phyloP scores from a whole-genome alignment of 2,797 vertebrate species.

The Lithobates pipiens region DNA sequence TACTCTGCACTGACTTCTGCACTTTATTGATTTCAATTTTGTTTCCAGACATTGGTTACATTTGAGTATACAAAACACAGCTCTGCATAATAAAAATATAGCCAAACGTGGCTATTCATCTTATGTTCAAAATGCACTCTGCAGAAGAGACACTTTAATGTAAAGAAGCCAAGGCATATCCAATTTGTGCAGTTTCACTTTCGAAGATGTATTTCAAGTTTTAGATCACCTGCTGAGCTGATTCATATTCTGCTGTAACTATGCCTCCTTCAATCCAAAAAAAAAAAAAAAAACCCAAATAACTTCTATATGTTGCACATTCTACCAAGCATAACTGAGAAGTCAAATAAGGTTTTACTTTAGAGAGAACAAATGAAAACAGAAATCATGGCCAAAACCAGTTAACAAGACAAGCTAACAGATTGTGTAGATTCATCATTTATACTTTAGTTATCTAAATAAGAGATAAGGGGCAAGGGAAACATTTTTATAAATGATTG shows the following conservation, averaged over 20 bases:
- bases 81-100: slow-evolving; percentile 57
- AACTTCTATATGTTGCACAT: neutral
- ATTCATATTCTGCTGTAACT: slow-evolving; percentile 41
- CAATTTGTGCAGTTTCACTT: slow-evolving; percentile 39
- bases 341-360: neutral
- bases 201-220: slow-evolving; percentile 41
- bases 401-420: neutral
- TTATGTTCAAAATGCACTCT: slow-evolving; percentile 34
- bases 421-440: no score
- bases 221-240: slow-evolving; percentile 40
- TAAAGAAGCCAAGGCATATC: slow-evolving; percentile 37
- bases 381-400: neutral
- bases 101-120: slow-evolving; percentile 45
- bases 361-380: neutral
- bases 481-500: no score
- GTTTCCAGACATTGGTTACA: slow-evolving; percentile 60
- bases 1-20: slow-evolving; percentile 60
- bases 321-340: neutral
- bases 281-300: neutral
- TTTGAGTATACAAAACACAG: slow-evolving; percentile 52
- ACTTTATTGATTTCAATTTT: slow-evolving; percentile 55
- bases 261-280: slow-evolving; percentile 15
- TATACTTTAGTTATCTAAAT: no score
- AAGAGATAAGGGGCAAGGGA: no score
- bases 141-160: slow-evolving; percentile 45